phyloP scores from a whole-genome alignment of 2,113 vertebrate genomes.

The Psilopsiagon aymara region DNA sequence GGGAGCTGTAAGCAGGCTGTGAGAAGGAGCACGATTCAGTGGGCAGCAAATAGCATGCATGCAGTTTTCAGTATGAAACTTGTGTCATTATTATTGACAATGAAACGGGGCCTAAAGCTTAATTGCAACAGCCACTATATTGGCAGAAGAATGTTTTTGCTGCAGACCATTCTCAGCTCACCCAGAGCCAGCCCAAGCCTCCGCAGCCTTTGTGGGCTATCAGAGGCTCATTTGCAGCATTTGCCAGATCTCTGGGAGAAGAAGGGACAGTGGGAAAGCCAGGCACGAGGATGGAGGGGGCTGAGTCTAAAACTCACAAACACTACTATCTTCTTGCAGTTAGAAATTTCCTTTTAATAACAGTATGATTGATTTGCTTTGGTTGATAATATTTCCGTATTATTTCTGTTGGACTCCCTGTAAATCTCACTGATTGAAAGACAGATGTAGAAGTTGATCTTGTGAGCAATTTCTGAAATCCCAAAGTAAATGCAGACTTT shows the following conservation, averaged over 20 bases:
- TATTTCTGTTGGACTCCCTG: neutral
- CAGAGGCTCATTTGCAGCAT: neutral
- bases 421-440: neutral
- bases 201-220: neutral
- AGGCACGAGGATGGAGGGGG: neutral
- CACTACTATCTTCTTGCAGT: neutral
- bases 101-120: neutral
- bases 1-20: neutral
- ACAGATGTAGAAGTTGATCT: neutral
- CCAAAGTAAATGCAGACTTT: neutral
- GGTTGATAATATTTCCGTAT: neutral
- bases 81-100: neutral
- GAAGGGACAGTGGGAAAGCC: neutral
- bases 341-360: neutral
- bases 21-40: fast-evolving
- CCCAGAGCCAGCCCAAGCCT: neutral
- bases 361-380: neutral
- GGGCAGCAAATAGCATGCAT: fast-evolving
- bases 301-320: neutral
- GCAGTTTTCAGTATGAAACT: neutral
- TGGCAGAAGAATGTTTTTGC: neutral
- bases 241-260: neutral
- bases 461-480: neutral
- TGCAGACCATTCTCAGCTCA: neutral
- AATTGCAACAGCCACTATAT: neutral